Percentiles rank a stretch among this genome's conserved stretches.
These are phyloP conservation scores for Asarcornis scutulata DNA, from an alignment of 2,113 vertebrate species.

Conservation along the genomic window DNA sequence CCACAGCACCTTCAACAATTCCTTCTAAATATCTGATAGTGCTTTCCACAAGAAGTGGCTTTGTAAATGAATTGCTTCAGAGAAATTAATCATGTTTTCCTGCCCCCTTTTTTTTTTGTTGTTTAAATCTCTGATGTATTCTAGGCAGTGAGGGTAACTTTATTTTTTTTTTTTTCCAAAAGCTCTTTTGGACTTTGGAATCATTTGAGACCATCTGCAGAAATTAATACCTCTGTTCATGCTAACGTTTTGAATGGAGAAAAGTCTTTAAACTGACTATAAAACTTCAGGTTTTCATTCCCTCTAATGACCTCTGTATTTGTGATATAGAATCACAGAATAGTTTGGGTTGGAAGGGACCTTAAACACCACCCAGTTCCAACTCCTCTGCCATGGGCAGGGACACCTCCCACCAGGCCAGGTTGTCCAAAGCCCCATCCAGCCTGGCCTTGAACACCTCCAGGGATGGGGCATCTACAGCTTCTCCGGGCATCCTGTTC, in stretches of 20 bases:
- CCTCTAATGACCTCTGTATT: neutral
- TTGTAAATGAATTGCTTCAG: neutral
- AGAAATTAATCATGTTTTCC: neutral
- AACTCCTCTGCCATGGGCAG: too few relatives aligned
- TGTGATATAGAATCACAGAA: neutral
- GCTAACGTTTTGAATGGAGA: neutral
- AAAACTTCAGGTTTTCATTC: neutral
- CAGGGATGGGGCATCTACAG: too few relatives aligned
- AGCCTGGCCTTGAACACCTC: too few relatives aligned
- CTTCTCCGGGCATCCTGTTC: too few relatives aligned
- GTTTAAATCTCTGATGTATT: neutral
- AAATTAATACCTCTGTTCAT: neutral
- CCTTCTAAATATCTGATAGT: neutral
- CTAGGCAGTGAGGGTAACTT: neutral
- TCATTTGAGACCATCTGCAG: neutral
- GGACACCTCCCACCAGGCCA: too few relatives aligned
- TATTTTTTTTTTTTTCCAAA: neutral
- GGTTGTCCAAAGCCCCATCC: too few relatives aligned
- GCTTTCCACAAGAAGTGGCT: neutral
- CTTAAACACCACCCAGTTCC: too few relatives aligned
- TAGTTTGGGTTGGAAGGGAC: too few relatives aligned
- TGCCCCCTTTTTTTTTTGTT: neutral
- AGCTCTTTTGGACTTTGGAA: neutral
- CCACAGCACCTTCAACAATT: neutral
- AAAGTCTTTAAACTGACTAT: neutral